phyloP scores from a whole-genome alignment of 1,140 invertebrate species.

The Delia radicum region DNA sequence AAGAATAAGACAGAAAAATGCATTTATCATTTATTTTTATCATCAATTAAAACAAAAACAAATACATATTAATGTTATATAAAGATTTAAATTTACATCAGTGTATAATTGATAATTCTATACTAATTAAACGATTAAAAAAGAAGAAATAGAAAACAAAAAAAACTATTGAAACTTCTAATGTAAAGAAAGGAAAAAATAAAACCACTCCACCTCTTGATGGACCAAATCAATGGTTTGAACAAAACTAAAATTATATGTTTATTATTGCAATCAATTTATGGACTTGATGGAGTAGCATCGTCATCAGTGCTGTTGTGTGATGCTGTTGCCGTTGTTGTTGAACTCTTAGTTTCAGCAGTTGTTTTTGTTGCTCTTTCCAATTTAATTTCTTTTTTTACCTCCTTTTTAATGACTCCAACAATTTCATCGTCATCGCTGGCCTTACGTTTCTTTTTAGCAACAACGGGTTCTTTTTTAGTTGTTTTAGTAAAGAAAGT shows the following conservation, averaged over 20 bases:
- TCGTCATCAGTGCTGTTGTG: neutral
- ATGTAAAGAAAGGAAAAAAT: neutral
- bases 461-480: neutral
- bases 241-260: neutral
- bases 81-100: neutral
- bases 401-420: neutral
- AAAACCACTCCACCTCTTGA: no score
- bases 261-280: neutral
- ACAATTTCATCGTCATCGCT: neutral
- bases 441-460: slow-evolving; percentile 15
- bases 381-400: neutral
- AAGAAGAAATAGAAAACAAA: neutral
- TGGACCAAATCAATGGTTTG: no score
- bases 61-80: neutral
- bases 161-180: neutral
- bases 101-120: neutral
- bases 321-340: neutral
- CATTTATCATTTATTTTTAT: neutral
- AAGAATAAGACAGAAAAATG: neutral
- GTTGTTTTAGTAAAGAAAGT: neutral
- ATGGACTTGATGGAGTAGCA: neutral
- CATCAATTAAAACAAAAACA: no score
- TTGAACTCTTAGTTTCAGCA: neutral
- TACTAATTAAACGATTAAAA: neutral
- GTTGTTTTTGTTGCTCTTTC: neutral